A percentile compares a stretch with the other conserved stretches of the same genome.
These are phyloP conservation scores for Omphaloscelis lunosa DNA, from an alignment of 2,888 invertebrate genomes.

Conservation along the genomic window DNA sequence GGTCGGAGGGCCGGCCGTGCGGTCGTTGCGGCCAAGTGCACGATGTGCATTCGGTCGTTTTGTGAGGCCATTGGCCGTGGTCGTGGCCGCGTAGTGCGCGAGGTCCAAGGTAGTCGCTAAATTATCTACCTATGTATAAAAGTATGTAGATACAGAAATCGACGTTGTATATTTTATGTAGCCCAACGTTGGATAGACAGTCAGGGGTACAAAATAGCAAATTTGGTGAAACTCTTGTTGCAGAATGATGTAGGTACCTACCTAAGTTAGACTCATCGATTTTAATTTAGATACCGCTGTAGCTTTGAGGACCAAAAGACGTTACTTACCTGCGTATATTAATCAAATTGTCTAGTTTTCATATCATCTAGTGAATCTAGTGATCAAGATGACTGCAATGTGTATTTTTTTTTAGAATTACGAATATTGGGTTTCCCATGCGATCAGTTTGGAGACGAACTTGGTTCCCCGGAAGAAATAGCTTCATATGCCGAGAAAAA, in stretches of 20 bases:
- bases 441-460: constrained; percentile 52
- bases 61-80: background rate
- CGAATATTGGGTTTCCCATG: constrained; percentile 63
- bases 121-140: background rate
- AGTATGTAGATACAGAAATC: background rate
- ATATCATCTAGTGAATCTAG: background rate
- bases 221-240: background rate
- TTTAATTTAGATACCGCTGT: constrained; percentile 1
- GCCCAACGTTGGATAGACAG: too few species aligned
- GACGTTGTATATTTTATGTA: background rate
- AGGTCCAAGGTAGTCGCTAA: background rate
- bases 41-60: background rate
- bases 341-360: background rate
- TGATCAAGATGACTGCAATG: background rate
- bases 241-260: background rate
- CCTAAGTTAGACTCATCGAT: background rate
- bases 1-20: too few species aligned
- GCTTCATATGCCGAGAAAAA: constrained; percentile 27
- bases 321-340: background rate
- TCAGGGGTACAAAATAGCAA: background rate
- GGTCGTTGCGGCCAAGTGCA: background rate
- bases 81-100: too few species aligned
- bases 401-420: constrained; percentile 41
- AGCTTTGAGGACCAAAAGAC: background rate
- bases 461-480: constrained; percentile 45